A percentile compares a stretch with the other conserved stretches of the same genome.
phyloP scores from a whole-genome alignment of 2,888 invertebrate genomes.

The Mamestra brassicae region DNA sequence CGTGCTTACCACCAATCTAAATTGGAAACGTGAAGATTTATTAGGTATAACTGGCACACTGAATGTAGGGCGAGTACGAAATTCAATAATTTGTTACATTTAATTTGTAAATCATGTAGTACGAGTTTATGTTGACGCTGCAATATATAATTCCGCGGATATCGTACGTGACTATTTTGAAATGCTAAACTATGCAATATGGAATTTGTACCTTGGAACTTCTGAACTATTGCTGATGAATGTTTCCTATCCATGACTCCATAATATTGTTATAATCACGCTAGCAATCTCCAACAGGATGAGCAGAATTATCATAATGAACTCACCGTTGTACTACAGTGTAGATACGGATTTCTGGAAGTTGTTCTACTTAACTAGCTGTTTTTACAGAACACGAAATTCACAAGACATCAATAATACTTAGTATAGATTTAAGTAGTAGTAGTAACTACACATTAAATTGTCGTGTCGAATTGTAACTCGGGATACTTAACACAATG shows the following conservation, averaged over 20 bases:
- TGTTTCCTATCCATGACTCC: not conserved
- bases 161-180: constrained; percentile 45
- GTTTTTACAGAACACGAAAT: not conserved
- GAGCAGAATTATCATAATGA: not conserved
- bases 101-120: not conserved
- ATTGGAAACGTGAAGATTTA: constrained; percentile 5
- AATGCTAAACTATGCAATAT: constrained; percentile 44
- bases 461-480: too few relatives aligned
- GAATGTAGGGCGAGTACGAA: constrained; percentile 48
- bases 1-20: constrained; percentile 6
- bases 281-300: not conserved
- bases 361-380: not conserved
- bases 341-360: not conserved
- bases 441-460: too few relatives aligned
- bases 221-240: constrained; percentile 5
- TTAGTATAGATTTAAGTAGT: too few relatives aligned
- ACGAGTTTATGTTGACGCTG: constrained; percentile 25
- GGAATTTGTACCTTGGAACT: constrained; percentile 38
- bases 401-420: not conserved
- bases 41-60: constrained; percentile 18
- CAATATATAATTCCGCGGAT: constrained; percentile 28
- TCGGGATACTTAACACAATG: too few relatives aligned
- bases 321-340: not conserved
- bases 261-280: not conserved
- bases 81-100: constrained; percentile 18